Base-by-base conservation (phyloP, 1,140 invertebrate genomes). In the Formica selysi region DNA sequence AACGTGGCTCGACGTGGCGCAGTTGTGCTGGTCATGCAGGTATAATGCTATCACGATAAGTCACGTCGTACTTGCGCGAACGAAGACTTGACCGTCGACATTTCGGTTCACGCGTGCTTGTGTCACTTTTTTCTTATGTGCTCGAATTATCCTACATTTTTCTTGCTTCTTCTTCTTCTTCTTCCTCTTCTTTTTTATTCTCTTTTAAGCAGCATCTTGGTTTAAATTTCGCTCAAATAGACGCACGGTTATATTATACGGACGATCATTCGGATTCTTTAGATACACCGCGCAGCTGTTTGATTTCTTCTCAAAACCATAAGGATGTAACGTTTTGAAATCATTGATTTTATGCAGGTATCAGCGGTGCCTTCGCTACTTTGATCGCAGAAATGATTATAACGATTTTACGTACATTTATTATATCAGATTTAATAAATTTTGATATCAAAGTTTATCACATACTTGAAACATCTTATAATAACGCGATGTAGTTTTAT, bases 11-110 rank as follows among this genome's bases (percentile, higher is more conserved):
- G 81, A 71, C 41, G 64, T 64, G 51, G 79, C 62, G 65, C 51
- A 41, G 32, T 57, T 57, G 36, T 19, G 57, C 44, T 22, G 61
- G 19, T 70, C 78, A 57, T 54, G 48, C 65, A 36, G 54, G n/a
- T 54, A 48, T 85, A 87, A 87, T 85, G 62, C 13, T 67, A 85
- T 87, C 80, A 44, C n/a, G 79, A 87, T 85, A 76, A 86, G 44
- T 67, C 59, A 44, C 57, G 29, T 26, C 13, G 65, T 65, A 29
- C 29, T n/a, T 70, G 32, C 65, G 29, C 19, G 11, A 16, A 59
- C 36, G 22, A 36, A 32, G 48, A 51, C 48, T 51, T 51, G 16
- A 59, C 41, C 19, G 19, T 61, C 38, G 41, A 74, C 22, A 71
- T 76, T 83, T 83, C 57, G 79, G n/a, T 41, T 76, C 38, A 41